phyloP scores from a whole-genome alignment of 2,888 invertebrate genomes.

The Platyscelio sp. region DNA sequence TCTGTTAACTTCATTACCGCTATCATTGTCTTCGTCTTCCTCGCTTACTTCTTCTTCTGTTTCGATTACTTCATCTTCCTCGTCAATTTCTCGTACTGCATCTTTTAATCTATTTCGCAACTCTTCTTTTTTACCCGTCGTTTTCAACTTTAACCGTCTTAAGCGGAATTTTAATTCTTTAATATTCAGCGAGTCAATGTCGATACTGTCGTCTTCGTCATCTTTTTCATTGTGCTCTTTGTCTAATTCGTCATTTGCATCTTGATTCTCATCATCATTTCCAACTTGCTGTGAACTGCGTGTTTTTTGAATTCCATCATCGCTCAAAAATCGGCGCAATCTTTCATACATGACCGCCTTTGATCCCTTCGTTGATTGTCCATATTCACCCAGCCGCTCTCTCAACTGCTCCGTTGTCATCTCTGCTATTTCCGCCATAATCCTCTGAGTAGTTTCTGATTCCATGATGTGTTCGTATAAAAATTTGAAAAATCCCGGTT shows the following conservation, averaged over 20 bases:
- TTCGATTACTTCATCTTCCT: neutral
- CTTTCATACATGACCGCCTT: slow-evolving; percentile 9
- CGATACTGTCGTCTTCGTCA: neutral
- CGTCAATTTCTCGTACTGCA: neutral
- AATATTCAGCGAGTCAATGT: neutral
- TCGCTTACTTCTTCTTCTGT: neutral
- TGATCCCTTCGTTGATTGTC: neutral
- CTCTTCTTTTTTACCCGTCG: slow-evolving; percentile 21
- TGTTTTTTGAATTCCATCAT: slow-evolving; percentile 2
- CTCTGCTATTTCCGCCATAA: neutral
- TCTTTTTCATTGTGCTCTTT: neutral
- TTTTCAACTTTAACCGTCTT: slow-evolving; percentile 1
- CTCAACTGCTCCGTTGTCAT: slow-evolving; percentile 8
- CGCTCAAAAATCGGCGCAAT: slow-evolving; percentile 4
- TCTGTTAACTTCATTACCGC: neutral
- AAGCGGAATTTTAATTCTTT: slow-evolving; percentile 11
- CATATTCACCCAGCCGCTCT: slow-evolving; percentile 2
- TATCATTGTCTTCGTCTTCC: neutral
- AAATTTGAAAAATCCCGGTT: slow-evolving; percentile 3
- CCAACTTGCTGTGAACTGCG: neutral
- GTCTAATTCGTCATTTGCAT: neutral
- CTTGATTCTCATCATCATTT: neutral
- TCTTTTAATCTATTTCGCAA: neutral
- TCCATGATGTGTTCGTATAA: neutral
- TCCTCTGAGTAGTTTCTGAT: neutral